These are phyloP conservation scores for Melanotaenia maccullochi DNA, from an alignment of 2,797 vertebrate species.

Conservation along the genomic window DNA sequence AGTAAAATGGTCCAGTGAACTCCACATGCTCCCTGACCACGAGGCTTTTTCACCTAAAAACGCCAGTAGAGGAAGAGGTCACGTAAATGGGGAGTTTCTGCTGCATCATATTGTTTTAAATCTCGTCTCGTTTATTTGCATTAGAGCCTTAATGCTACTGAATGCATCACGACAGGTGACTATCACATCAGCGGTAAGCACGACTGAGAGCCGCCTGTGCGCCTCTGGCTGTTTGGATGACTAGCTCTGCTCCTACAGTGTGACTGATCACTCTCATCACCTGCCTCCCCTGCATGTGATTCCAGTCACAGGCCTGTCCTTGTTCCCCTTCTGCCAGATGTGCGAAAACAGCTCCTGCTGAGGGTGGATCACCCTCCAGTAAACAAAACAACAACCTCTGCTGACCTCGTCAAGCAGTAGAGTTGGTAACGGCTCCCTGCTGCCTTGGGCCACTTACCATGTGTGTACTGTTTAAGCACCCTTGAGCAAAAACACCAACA, in stretches of 20 bases:
- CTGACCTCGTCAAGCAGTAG: constrained; percentile 25
- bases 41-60: constrained; percentile 34
- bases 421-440: constrained; percentile 15
- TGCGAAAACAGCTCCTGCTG: constrained; percentile 63
- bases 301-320: constrained; percentile 76
- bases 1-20: constrained; percentile 8
- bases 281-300: constrained; percentile 83
- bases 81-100: constrained; percentile 3
- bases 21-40: constrained; percentile 20
- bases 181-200: constrained; percentile 34
- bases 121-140: constrained; percentile 3
- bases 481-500: constrained; percentile 8
- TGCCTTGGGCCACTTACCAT: constrained; percentile 16
- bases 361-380: constrained; percentile 46
- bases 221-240: constrained; percentile 71
- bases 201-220: constrained; percentile 37
- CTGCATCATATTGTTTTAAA: neutral
- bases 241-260: constrained; percentile 69
- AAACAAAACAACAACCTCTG: constrained; percentile 59
- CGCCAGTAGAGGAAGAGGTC: constrained; percentile 7
- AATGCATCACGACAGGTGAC: constrained; percentile 56
- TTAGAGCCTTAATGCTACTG: constrained; percentile 17
- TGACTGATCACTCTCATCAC: constrained; percentile 79
- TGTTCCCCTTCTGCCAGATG: constrained; percentile 77
- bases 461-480: constrained; percentile 15